Evolutionary conservation across 1,140 invertebrate species (phyloP).

Genomic region (Agrypnia vestita): DNA sequence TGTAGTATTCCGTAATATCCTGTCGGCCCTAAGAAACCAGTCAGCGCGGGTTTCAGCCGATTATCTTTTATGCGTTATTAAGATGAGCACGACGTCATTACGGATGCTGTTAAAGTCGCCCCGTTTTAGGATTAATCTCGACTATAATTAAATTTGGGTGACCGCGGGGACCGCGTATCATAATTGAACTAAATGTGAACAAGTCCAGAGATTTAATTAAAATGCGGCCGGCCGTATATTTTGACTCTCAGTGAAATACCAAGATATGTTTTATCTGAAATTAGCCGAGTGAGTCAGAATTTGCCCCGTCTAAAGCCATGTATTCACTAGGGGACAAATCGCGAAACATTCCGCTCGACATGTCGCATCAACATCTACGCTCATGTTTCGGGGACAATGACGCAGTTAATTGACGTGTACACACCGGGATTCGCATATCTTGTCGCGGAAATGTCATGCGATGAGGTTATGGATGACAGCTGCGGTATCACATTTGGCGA

Average conservation of each 20-base stretch:
- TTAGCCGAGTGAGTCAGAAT: too few species aligned
- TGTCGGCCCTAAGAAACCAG: not conserved
- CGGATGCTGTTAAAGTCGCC: slow-evolving; percentile 19
- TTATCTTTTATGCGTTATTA: slow-evolving; percentile 13
- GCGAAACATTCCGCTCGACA: too few species aligned
- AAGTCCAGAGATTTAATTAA: not conserved
- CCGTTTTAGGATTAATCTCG: slow-evolving; percentile 11
- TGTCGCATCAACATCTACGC: too few species aligned
- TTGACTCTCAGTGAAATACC: not conserved
- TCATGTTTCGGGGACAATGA: too few species aligned
- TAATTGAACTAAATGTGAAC: not conserved
- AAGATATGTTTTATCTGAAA: not conserved
- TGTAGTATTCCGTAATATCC: not conserved
- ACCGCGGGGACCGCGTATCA: slow-evolving; percentile 5
- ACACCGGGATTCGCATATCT: too few species aligned
- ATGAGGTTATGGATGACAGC: too few species aligned
- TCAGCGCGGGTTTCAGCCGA: slow-evolving; percentile 10
- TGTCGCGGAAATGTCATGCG: too few species aligned
- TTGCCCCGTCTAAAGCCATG: too few species aligned
- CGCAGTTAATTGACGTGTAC: too few species aligned
- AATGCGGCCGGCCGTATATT: not conserved
- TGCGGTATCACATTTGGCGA: too few species aligned
- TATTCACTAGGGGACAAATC: too few species aligned
- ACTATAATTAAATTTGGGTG: slow-evolving; percentile 13
- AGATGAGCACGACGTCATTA: not conserved